Evolutionary conservation across 2,113 vertebrate species (phyloP), one percentile per base, ranked within the genome.

Genomic region (Oryzias woworae): DNA sequence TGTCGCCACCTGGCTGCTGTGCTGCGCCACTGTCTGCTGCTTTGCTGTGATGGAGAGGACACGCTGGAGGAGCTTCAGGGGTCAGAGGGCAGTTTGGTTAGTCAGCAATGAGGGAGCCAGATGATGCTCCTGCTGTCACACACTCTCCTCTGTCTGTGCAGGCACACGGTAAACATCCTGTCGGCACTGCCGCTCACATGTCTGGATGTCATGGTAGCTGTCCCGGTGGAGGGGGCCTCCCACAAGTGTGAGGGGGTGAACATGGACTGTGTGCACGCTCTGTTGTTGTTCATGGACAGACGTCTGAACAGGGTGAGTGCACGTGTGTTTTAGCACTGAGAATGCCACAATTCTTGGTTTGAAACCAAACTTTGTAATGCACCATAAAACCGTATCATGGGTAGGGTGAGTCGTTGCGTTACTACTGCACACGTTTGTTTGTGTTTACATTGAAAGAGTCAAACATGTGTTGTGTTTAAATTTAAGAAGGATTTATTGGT

Each of bases 91-190:
- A 18, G 26, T 20, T 23, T 49, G 46, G 20, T 14, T 2, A 1
- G 36, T 12, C 8, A 3, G 36, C 36, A 36, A 10, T 12, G 36
- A 13, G 36, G 36, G 8, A 0, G 10, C 1, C 36, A 10, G 36
- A 36, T 8, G 36, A 36, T 10, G 36, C 10, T 36, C 26, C 36
- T 36, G 36, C 36, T 12, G 36, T 36, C 36, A 36, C 2, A 36
- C 36, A 10, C 18, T 26, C 3, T 53, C 26, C 3, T 15, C 53
- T 50, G 43, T 62, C 4, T 62, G 53, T 55, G 22, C 56, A 90
- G 83, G 17, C 85, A 87, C 66, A 85, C 87, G 0, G 93, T 96
- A 45, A 96, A 96, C 53, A 87, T 96, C 15, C 71, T 96, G 78
- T 94, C 94, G 0, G 93, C 93, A 18, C 80, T 96, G 74, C 91